A percentile compares a stretch with the other conserved stretches of the same genome.
These are phyloP conservation scores for Trachops cirrhosus DNA, from an alignment of 2,797 vertebrate species.

Conservation along the genomic window DNA sequence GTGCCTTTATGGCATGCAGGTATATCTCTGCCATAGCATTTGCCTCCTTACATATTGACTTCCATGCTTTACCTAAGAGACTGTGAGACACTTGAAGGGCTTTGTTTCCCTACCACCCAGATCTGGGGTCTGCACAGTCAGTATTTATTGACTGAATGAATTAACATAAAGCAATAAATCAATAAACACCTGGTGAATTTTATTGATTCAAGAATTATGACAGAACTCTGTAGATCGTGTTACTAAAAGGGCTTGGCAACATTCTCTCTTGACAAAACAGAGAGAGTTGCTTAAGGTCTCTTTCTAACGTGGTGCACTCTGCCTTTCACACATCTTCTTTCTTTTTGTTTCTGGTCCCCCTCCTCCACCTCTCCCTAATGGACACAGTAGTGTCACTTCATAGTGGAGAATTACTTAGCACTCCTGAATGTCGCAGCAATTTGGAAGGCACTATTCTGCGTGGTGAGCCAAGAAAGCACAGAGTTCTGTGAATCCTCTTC, in stretches of 20 bases:
- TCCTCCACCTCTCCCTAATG: not conserved
- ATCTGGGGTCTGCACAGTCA: not conserved
- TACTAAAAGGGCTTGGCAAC: not conserved
- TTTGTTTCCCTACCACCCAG: not conserved
- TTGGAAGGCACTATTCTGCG: slow-evolving; percentile 26
- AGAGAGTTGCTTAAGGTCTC: not conserved
- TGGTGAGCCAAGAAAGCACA: not conserved
- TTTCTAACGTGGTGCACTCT: not conserved
- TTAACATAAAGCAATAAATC: not conserved
- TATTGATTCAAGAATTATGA: not conserved
- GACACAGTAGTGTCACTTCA: not conserved
- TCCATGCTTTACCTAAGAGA: not conserved
- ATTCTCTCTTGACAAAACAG: not conserved
- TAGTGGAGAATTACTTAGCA: not conserved
- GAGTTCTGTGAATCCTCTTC: slow-evolving; percentile 38
- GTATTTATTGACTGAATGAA: not conserved
- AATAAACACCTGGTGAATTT: not conserved
- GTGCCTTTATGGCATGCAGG: not conserved
- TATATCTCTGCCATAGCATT: not conserved
- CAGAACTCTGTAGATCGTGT: not conserved
- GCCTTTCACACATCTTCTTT: not conserved
- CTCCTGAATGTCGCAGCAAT: not conserved
- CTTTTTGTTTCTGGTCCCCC: not conserved
- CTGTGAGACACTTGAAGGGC: not conserved
- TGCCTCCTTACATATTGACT: not conserved